Conservation (phyloP, 2,113 vertebrate genomes). For the Meles meles region DNA sequence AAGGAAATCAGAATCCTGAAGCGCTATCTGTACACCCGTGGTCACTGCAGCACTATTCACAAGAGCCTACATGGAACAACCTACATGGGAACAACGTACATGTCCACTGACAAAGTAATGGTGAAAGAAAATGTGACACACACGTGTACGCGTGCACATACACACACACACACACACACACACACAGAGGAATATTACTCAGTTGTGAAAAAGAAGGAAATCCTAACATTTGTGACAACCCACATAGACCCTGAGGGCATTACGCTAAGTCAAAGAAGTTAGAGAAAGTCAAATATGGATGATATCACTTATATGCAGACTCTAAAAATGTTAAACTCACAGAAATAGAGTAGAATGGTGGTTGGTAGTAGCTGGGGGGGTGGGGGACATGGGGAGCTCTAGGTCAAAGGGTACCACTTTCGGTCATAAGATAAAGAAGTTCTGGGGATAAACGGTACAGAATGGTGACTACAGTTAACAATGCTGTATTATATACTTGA, state of each 20-base stretch:
- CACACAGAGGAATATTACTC: neutral
- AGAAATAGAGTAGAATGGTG: neutral
- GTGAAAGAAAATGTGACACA: neutral
- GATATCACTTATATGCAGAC: neutral
- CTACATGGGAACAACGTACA: neutral
- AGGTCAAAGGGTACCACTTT: neutral
- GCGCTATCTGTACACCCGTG: neutral
- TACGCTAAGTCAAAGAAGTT: neutral
- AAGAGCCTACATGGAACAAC: neutral
- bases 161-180: neutral
- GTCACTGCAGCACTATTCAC: neutral
- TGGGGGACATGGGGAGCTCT: neutral
- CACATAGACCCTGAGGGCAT: neutral
- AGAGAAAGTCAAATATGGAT: neutral
- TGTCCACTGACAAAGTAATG: neutral
- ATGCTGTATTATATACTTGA: neutral
- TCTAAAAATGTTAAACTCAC: neutral
- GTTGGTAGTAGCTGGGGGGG: neutral
- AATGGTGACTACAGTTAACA: neutral
- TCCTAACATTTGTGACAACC: neutral
- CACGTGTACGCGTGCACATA: neutral
- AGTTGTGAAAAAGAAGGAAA: neutral
- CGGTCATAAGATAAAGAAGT: neutral
- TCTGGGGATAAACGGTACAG: neutral
- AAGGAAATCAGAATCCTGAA: neutral